These are phyloP conservation scores for Falco novaeseelandiae DNA, from an alignment of 2,797 vertebrate genomes.

Conservation along the genomic window DNA sequence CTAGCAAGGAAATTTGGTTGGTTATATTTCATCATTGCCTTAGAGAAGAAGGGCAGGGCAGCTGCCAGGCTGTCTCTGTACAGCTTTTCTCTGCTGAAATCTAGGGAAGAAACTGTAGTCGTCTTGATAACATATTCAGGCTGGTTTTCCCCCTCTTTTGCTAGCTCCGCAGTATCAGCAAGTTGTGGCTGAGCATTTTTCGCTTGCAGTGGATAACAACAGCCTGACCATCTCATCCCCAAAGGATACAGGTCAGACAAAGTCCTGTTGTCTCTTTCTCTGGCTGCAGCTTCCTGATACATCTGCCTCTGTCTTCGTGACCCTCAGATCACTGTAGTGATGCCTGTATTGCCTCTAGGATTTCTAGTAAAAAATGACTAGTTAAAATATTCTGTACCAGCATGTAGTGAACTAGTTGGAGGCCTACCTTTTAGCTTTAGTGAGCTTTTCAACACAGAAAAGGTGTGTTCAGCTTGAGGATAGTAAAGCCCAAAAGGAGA, in stretches of 20 bases:
- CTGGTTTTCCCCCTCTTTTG: background rate
- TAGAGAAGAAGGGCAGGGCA: background rate
- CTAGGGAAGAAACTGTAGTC: background rate
- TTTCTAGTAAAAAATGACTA: background rate
- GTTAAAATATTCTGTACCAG: background rate
- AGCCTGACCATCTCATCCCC: background rate
- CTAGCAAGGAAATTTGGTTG: slow-evolving; percentile 5
- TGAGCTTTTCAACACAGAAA: background rate
- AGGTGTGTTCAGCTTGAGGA: background rate
- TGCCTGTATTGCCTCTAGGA: background rate
- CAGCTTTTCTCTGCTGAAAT: slow-evolving; percentile 23
- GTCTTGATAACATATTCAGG: background rate
- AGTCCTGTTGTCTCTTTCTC: background rate
- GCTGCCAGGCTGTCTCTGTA: slow-evolving; percentile 19
- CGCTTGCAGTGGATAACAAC: background rate
- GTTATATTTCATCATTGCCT: slow-evolving; percentile 29
- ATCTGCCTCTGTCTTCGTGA: background rate
- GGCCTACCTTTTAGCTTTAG: background rate
- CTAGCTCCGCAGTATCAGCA: background rate
- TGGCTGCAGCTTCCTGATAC: background rate
- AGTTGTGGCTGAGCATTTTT: background rate
- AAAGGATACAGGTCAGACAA: background rate
- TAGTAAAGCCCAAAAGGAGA: background rate
- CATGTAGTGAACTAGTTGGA: background rate
- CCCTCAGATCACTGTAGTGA: background rate